A percentile compares a stretch with the other conserved stretches of the same genome.
Evolutionary conservation across 1,140 invertebrate genomes (phyloP).

Genomic region (Maconellicoccus hirsutus): DNA sequence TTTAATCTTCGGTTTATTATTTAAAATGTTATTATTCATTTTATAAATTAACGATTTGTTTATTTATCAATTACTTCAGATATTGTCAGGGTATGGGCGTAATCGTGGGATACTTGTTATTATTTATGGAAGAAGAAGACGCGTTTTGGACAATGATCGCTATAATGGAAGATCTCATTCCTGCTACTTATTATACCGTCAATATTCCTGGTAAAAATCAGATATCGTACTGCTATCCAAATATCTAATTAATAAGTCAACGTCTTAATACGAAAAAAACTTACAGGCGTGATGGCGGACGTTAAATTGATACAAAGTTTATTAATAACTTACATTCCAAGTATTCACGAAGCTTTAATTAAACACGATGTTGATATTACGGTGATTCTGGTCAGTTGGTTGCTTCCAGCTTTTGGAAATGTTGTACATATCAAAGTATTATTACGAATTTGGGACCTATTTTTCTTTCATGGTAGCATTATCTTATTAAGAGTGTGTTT

Average conservation of each 20-base stretch:
- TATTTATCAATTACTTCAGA: constrained; percentile 34
- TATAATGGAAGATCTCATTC: constrained; percentile 93
- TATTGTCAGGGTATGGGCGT: constrained; percentile 96
- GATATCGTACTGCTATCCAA: no score
- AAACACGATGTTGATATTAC: constrained; percentile 94
- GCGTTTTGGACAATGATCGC: constrained; percentile 98
- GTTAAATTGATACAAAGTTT: constrained; percentile 85
- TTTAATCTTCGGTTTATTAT: background rate
- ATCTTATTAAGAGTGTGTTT: constrained; percentile 93
- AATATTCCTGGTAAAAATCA: constrained; percentile 65
- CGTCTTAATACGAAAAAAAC: no score
- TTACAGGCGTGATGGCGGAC: constrained; percentile 73
- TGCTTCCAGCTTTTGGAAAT: constrained; percentile 93
- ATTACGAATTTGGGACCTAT: constrained; percentile 91
- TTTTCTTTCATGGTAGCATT: constrained; percentile 90
- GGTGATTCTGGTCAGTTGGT: constrained; percentile 94
- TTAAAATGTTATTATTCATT: background rate
- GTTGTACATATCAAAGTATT: constrained; percentile 96
- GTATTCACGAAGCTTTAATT: constrained; percentile 75
- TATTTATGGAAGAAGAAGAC: constrained; percentile 97
- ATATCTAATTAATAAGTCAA: no score
- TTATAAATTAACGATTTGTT: no score
- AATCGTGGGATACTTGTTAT: constrained; percentile 86
- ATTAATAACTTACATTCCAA: constrained; percentile 77
- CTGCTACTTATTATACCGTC: constrained; percentile 93